These are phyloP conservation scores for Drosophila watanabei DNA, from an alignment of 1,140 invertebrate species.

Conservation along the genomic window DNA sequence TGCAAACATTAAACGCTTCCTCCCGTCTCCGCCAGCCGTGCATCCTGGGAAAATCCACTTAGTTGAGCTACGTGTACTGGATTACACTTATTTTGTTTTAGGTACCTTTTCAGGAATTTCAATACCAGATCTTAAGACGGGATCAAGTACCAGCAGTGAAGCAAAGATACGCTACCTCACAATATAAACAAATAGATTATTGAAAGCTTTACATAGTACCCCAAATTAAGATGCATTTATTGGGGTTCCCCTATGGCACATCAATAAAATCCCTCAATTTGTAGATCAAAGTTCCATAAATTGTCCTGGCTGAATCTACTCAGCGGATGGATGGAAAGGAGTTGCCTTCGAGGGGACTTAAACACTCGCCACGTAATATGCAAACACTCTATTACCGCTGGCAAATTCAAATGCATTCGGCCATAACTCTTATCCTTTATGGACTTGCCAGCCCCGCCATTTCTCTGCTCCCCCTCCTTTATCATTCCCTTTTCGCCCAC, in stretches of 20 bases:
- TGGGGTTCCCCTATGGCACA: constrained; percentile 13
- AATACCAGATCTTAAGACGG: not conserved
- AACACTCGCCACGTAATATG: constrained; percentile 35
- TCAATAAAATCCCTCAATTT: constrained; percentile 12
- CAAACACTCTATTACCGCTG: constrained; percentile 57
- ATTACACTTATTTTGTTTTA: not conserved
- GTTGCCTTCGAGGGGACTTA: constrained; percentile 30
- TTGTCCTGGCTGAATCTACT: constrained; percentile 8
- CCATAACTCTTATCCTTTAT: constrained; percentile 82
- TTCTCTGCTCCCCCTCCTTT: not conserved
- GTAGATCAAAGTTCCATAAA: constrained; percentile 33
- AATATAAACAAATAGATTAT: not conserved
- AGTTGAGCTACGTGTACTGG: not conserved
- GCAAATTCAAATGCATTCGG: constrained; percentile 80
- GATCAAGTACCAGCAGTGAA: not conserved
- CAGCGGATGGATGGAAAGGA: not conserved
- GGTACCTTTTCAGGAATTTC: not conserved
- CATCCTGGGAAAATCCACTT: constrained; percentile 14
- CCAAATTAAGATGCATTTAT: constrained; percentile 9
- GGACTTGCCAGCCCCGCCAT: constrained; percentile 39
- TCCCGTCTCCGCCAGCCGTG: not conserved
- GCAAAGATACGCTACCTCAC: not conserved
- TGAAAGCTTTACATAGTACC: not conserved
- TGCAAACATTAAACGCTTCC: constrained; percentile 46
- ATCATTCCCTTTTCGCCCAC: constrained; percentile 43